Conservation (phyloP, 2,113 vertebrate species). For the Gallinago paraguaiae region DNA sequence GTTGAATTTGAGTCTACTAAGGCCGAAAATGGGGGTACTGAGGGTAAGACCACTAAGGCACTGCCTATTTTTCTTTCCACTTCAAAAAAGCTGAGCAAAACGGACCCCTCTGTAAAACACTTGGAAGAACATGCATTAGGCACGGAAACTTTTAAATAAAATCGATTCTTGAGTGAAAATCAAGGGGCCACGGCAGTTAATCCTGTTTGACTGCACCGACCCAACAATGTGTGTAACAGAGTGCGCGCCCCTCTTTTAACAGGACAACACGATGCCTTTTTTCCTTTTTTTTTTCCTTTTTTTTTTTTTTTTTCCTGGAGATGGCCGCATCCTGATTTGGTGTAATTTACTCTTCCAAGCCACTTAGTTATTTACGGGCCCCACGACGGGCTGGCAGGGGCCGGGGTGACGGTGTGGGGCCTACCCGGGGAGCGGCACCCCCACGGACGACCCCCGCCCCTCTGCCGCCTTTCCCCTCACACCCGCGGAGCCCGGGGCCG, state of each 20-base stretch:
- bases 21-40: background rate
- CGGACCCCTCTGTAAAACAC: background rate
- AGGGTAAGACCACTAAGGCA: background rate
- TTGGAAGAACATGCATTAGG: fast-evolving
- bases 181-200: fast-evolving
- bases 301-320: no score
- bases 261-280: background rate
- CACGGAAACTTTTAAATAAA: background rate
- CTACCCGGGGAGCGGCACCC: background rate
- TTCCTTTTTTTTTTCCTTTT: no score
- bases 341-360: no score
- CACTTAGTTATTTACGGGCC: fast-evolving
- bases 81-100: background rate
- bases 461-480: fast-evolving
- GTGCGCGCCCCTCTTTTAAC: fast-evolving
- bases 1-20: background rate
- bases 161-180: background rate
- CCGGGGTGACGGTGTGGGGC: background rate
- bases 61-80: background rate
- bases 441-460: fast-evolving
- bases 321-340: fast-evolving
- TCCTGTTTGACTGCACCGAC: background rate
- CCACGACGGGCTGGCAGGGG: fast-evolving
- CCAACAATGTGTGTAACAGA: no score
- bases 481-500: no score